phyloP scores from a whole-genome alignment of 1,140 invertebrate genomes.

The Mercenaria mercenaria region DNA sequence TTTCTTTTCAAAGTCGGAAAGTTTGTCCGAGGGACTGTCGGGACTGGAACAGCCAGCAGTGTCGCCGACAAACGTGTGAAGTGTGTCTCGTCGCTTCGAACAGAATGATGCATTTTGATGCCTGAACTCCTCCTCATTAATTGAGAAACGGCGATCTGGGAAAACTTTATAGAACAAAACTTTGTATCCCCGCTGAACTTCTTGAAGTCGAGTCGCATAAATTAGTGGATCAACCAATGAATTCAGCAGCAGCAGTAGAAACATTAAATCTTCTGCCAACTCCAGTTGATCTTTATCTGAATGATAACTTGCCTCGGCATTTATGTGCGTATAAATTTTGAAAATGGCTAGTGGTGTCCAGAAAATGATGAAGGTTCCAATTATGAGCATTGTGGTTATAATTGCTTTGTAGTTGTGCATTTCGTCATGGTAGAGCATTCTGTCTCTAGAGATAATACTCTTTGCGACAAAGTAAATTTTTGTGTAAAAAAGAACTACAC shows the following conservation, averaged over 20 bases:
- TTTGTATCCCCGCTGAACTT: slow-evolving; percentile 81
- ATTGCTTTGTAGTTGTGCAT: slow-evolving; percentile 88
- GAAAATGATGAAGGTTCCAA: slow-evolving; percentile 89
- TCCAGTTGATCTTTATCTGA: neutral
- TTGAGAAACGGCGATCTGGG: neutral
- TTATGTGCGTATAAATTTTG: slow-evolving; percentile 56
- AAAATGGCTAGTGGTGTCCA: slow-evolving; percentile 89
- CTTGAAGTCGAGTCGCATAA: slow-evolving; percentile 90
- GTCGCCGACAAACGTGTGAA: neutral
- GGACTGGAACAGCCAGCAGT: neutral
- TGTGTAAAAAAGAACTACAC: slow-evolving; percentile 71
- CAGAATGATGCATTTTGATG: neutral
- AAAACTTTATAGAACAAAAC: neutral
- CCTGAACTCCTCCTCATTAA: neutral
- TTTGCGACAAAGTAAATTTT: slow-evolving; percentile 57
- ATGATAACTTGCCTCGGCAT: neutral
- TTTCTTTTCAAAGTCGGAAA: neutral
- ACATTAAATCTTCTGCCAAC: slow-evolving; percentile 32
- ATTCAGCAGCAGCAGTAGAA: slow-evolving; percentile 88
- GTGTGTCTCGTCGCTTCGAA: neutral
- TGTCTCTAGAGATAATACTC: neutral
- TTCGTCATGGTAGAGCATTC: slow-evolving; percentile 4
- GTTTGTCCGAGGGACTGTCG: neutral
- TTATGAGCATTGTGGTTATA: slow-evolving; percentile 89
- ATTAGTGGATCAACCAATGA: slow-evolving; percentile 90